These are phyloP conservation scores for Serripes groenlandicus DNA, from an alignment of 2,888 invertebrate species.

Conservation along the genomic window DNA sequence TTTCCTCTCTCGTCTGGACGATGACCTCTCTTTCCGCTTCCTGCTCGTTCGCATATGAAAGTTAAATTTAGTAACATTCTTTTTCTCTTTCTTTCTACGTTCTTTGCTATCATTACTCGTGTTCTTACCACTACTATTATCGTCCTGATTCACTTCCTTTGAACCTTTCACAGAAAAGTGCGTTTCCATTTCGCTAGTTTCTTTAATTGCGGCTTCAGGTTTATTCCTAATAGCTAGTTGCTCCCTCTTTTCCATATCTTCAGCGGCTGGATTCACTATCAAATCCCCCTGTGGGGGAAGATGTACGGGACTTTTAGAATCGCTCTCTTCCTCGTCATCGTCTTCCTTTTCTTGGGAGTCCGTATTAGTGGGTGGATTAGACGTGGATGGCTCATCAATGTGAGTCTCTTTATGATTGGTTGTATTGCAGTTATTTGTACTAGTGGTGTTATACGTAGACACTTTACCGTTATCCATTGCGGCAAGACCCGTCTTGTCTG, in stretches of 20 bases:
- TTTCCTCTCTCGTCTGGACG: slow-evolving; percentile 91
- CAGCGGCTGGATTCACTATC: slow-evolving; percentile 94
- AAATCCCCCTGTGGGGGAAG: slow-evolving; percentile 91
- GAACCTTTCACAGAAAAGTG: slow-evolving; percentile 39
- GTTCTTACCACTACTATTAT: slow-evolving; percentile 61
- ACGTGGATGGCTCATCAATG: slow-evolving; percentile 72
- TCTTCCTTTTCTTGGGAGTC: slow-evolving; percentile 81
- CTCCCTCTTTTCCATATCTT: slow-evolving; percentile 69
- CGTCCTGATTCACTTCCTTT: slow-evolving; percentile 51
- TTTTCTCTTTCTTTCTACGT: slow-evolving; percentile 75
- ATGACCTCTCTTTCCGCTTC: slow-evolving; percentile 88
- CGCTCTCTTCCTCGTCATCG: slow-evolving; percentile 73
- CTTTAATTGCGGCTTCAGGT: slow-evolving; percentile 6
- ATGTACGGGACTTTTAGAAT: slow-evolving; percentile 73
- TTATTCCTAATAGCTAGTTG: slow-evolving; percentile 32
- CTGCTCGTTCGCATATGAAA: slow-evolving; percentile 91
- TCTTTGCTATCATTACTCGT: slow-evolving; percentile 59
- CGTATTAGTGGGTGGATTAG: slow-evolving; percentile 69
- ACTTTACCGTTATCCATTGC: slow-evolving; percentile 81
- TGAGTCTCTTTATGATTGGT: slow-evolving; percentile 60
- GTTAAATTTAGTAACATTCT: slow-evolving; percentile 85
- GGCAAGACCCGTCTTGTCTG: slow-evolving; percentile 79
- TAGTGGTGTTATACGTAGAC: slow-evolving; percentile 78
- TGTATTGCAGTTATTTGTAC: slow-evolving; percentile 66
- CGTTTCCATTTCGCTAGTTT: slow-evolving; percentile 55